Base-by-base conservation (phyloP, 1,140 invertebrate species). In the Chionoecetes opilio region DNA sequence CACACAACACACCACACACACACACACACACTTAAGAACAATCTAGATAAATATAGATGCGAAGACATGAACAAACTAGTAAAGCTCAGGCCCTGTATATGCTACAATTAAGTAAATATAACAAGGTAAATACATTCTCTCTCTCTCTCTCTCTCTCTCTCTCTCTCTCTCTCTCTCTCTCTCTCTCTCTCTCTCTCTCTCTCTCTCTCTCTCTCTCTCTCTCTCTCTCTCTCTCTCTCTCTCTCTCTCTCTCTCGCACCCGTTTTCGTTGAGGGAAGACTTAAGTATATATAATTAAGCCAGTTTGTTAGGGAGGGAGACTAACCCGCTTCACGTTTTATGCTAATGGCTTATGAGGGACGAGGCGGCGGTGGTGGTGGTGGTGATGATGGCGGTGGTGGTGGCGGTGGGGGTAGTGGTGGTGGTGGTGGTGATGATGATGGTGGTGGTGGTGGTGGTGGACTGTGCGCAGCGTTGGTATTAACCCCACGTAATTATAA, bases 251-350 rank as follows among this genome's bases (percentile, higher is more conserved):
- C 53, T 63, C 53, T 63, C 17, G 53, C 63, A 75, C 63, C 63
- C 21, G 53, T 53, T 53, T 53, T 53, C 46, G 46, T 53, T 17
- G 21, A 75, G 63, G 63, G n/a, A 75, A n/a, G 63, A 75, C 63
- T 75, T 75, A 75, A 75, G 63, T 75, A 75, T 75, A 75, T 75
- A 75, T 75, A 75, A 75, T 75, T 75, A 75, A n/a, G 63, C 63
- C 11, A 75, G 63, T 75, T 75, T 75, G 63, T 75, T 75, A 75
- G 63, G 21, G 11, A n/a, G 63, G 63, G 63, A n/a, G 63, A 75
- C 63, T 75, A 75, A 75, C 63, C 21, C 63, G 63, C n/a, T 75
- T 75, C 63, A 75, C 21, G 63, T 75, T 75, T 75, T 75, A 75
- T 75, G 63, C 63, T 75, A 75, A 75, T 75, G 63, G 63, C 21